Evolutionary conservation across 2,113 vertebrate genomes (phyloP), one percentile per base, ranked within the genome.

Genomic region (Myrmophylax atrothorax): DNA sequence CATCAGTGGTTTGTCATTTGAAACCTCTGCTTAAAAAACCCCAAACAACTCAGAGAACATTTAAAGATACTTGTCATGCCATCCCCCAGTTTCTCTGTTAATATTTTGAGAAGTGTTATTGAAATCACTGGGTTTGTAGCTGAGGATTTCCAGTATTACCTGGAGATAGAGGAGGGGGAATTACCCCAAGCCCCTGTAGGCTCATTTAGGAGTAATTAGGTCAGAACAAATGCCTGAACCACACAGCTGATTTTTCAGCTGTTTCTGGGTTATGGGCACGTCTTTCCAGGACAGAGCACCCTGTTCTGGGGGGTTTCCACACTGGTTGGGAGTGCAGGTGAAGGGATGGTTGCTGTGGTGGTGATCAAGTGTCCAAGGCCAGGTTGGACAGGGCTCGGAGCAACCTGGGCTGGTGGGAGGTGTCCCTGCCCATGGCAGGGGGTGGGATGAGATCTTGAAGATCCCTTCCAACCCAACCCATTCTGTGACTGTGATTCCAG

Each of bases 161-260:
- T 94, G 89, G 56, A 47, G 62, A 56, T 38, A 79, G 18, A 8
- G 42, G 53, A 46, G 44, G 24, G 16, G 37, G 22, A 33, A 58
- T 64, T 6, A n/a, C 11, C 70, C 28, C 53, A 59, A 63, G 0
- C 17, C 35, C 56, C 49, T 84, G 18, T 12, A 11, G 91, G 68
- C 58, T 86, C 6, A 5, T 40, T 87, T 53, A 47, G 72, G 53
- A 94, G 55, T 87, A 77, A 87, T 80, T 79, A 85, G 93, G 87
- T 83, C 87, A 94, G 96, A 94, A 96, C 42, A 95, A 95, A 95
- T 94, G 84, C 40, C 46, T 85, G 74, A 55, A 94, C 33, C 12
- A 31, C 31, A 13, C 78, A 93, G 78, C 82, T 92, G 81, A 69
- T 25, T 69, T 33, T 68, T 79, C 84, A 72, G 66, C 53, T 89